These are phyloP conservation scores for Trypoxylus dichotomus DNA, from an alignment of 1,140 invertebrate species.

Conservation along the genomic window DNA sequence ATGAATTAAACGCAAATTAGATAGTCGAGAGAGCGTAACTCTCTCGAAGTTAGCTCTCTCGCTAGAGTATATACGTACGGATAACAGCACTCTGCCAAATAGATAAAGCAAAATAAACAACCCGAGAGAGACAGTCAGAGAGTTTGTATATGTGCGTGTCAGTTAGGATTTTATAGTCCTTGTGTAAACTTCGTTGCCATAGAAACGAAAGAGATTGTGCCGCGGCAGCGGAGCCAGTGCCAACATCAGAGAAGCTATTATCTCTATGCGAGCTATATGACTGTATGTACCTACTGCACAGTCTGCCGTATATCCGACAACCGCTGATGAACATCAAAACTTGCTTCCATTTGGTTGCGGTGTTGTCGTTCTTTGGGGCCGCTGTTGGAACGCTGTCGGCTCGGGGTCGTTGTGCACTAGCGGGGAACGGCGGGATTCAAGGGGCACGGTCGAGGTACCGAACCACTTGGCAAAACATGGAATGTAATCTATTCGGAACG, in stretches of 20 bases:
- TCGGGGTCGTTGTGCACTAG: constrained; percentile 10
- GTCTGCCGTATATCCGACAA: background rate
- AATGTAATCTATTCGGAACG: constrained; percentile 30
- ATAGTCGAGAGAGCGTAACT: background rate
- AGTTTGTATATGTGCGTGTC: background rate
- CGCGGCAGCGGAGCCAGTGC: background rate
- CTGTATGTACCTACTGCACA: background rate
- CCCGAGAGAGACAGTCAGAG: background rate
- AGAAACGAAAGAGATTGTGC: constrained; percentile 8
- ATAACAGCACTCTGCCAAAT: background rate
- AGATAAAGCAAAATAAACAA: constrained; percentile 11
- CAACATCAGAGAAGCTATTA: background rate
- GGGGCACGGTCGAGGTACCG: background rate
- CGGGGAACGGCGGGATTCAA: background rate
- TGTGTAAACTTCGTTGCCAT: constrained; percentile 10
- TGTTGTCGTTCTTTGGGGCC: constrained; percentile 11
- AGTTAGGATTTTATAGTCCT: background rate
- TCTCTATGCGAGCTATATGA: background rate
- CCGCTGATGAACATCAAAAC: background rate
- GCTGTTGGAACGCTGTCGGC: background rate
- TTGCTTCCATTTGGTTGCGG: constrained; percentile 29
- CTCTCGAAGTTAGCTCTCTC: background rate
- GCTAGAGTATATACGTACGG: background rate
- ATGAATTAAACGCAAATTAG: background rate
- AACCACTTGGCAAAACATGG: constrained; percentile 33